Evolutionary conservation across 2,888 invertebrate genomes (phyloP), one percentile per base, ranked within the genome.

Genomic region (Agrochola lota): DNA sequence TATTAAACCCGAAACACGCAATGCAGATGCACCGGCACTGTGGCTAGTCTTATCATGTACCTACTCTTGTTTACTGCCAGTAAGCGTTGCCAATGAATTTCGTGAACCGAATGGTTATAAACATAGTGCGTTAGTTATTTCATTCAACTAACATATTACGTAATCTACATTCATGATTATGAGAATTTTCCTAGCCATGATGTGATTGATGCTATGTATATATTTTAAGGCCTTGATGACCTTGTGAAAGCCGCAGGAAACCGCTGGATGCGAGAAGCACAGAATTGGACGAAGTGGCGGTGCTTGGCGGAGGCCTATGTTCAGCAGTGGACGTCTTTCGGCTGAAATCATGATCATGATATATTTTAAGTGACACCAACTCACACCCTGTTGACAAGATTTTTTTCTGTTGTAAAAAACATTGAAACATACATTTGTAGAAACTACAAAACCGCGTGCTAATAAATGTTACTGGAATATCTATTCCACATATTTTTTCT

Each of bases 1-100:
- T 43, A 70, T 71, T 67, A 71, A 75, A 46, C 7, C 9, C 49
- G n/a, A 63, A 81, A 75, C 82, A 64, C 83, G 83, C 80, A 76
- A 43, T 82, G 69, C 82, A 82, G 77, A 82, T 82, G 83, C 69
- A 67, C 15, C 20, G 66, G 30, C 35, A 17, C 17, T 57, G 63
- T 30, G 17, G 49, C 80, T 83, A 66, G 49, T 67, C 70, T 71
- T 57, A 83, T 49, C 70, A 43, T 78, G 49, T 66, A 83, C 11
- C 59, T 67, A 52, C 64, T 26, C 78, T 67, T 71, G 67, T 80
- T 83, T 55, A 79, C 63, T 64, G 57, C 83, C 46, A 30, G 66
- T 67, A 60, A 76, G 23, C 62, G 35, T 67, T 80, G 80, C 77
- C 80, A 83, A 80, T 83, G 63, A 77, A 77, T 83, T 64, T 63